phyloP scores from a whole-genome alignment of 2,797 vertebrate genomes.

The Platyrinchus mystaceus region DNA sequence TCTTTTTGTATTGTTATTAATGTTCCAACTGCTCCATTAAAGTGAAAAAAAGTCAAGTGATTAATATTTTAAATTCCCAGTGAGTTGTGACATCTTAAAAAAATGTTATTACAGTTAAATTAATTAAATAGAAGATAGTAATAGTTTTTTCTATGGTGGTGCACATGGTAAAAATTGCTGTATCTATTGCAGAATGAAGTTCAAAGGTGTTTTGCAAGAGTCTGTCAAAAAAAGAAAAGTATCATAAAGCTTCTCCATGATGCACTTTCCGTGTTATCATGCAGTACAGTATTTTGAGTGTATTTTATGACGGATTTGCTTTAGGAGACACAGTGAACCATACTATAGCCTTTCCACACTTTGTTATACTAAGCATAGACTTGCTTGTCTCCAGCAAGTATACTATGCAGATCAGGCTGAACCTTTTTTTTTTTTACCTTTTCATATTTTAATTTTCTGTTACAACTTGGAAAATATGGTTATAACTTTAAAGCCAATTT shows the following conservation, averaged over 20 bases:
- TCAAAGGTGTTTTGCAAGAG: neutral
- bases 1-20: neutral
- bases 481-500: neutral
- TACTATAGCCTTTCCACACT: neutral
- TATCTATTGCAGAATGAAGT: neutral
- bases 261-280: neutral
- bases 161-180: neutral
- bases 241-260: neutral
- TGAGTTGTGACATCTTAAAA: neutral
- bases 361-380: neutral
- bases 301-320: neutral
- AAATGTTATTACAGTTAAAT: neutral
- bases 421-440: neutral
- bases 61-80: neutral
- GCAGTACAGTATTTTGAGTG: neutral
- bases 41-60: neutral
- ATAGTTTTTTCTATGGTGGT: neutral
- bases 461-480: neutral
- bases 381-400: neutral
- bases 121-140: neutral
- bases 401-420: neutral
- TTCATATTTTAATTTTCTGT: neutral
- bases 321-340: neutral
- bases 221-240: neutral
- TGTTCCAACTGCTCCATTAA: neutral